A percentile compares a stretch with the other conserved stretches of the same genome.
Conservation (phyloP, 2,888 invertebrate genomes). For the Drosophila multiciliata region DNA sequence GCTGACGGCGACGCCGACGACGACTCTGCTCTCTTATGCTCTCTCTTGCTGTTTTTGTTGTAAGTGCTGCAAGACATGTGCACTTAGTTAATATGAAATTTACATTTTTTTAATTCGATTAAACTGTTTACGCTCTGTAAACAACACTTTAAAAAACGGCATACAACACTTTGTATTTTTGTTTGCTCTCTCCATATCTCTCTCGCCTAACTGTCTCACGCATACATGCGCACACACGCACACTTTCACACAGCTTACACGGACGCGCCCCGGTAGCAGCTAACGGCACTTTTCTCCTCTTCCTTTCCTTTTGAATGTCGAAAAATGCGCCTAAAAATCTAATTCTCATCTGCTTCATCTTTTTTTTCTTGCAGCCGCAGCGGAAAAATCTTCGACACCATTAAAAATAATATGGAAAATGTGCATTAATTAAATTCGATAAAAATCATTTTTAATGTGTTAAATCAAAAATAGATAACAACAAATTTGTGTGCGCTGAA, state of each 20-base stretch:
- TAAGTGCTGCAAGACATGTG: conserved; percentile 55
- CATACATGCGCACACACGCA: conserved; percentile 62
- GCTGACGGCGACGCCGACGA: conserved; percentile 19
- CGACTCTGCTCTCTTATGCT: conserved; percentile 14
- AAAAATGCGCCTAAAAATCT: conserved; percentile 64
- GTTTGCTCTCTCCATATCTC: conserved; percentile 17
- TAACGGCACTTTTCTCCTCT: conserved; percentile 64
- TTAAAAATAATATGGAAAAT: conserved; percentile 38
- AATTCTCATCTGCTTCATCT: conserved; percentile 22
- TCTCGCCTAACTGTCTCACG: conserved; percentile 35
- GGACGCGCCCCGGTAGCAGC: conserved; percentile 74
- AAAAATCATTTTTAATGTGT: conserved; percentile 47
- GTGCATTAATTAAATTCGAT: conserved; percentile 42
- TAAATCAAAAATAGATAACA: conserved; percentile 32
- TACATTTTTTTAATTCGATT: conserved; percentile 38
- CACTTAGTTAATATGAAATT: conserved; percentile 45
- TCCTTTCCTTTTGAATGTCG: conserved; percentile 24
- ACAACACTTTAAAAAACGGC: conserved; percentile 34
- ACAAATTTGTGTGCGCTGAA: conserved; percentile 12
- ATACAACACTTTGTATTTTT: conserved; percentile 35
- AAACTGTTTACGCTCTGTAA: conserved; percentile 47
- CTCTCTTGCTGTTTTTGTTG: conserved; percentile 3
- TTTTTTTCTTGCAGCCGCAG: conserved; percentile 31
- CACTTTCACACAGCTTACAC: conserved; percentile 56
- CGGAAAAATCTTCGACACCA: conserved; percentile 7